Evolutionary conservation across 2,113 vertebrate genomes (phyloP).

Genomic region (Ornithorhynchus anatinus): DNA sequence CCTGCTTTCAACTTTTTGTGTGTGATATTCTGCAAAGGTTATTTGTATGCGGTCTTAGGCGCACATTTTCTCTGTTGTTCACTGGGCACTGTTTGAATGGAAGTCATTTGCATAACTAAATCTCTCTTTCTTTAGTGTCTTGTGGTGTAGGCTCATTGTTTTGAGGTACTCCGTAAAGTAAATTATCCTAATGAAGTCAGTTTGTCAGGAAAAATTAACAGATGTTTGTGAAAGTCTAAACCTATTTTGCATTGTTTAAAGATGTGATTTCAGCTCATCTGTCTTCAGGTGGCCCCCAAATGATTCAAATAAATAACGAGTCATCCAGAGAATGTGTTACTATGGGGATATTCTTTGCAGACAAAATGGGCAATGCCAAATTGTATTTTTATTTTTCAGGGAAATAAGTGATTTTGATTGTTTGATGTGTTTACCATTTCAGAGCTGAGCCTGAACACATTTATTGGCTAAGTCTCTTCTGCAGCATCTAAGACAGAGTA

Average conservation of each 20-base stretch:
- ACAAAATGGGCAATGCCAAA: neutral
- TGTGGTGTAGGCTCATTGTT: neutral
- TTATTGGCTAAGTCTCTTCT: neutral
- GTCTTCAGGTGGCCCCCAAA: slow-evolving; percentile 39
- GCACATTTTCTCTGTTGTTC: slow-evolving; percentile 8
- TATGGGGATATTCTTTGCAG: slow-evolving; percentile 11
- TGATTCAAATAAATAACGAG: slow-evolving; percentile 42
- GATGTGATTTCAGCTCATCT: slow-evolving; percentile 50
- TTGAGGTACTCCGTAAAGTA: slow-evolving; percentile 40
- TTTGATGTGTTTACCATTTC: slow-evolving; percentile 25
- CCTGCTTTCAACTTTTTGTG: too few species aligned
- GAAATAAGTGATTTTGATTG: slow-evolving; percentile 29
- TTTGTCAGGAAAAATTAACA: slow-evolving; percentile 53
- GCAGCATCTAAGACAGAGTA: slow-evolving; percentile 22
- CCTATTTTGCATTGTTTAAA: slow-evolving; percentile 55
- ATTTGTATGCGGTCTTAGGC: slow-evolving; percentile 23
- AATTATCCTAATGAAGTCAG: slow-evolving; percentile 52
- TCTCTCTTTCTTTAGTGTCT: neutral
- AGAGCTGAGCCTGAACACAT: neutral
- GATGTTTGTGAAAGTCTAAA: slow-evolving; percentile 49
- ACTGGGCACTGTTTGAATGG: slow-evolving; percentile 12
- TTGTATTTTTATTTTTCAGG: slow-evolving; percentile 37
- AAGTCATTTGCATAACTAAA: slow-evolving; percentile 45
- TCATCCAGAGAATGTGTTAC: slow-evolving; percentile 8
- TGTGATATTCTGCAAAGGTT: neutral